phyloP scores from a whole-genome alignment of 2,888 invertebrate genomes.

The Cheilosia soror region DNA sequence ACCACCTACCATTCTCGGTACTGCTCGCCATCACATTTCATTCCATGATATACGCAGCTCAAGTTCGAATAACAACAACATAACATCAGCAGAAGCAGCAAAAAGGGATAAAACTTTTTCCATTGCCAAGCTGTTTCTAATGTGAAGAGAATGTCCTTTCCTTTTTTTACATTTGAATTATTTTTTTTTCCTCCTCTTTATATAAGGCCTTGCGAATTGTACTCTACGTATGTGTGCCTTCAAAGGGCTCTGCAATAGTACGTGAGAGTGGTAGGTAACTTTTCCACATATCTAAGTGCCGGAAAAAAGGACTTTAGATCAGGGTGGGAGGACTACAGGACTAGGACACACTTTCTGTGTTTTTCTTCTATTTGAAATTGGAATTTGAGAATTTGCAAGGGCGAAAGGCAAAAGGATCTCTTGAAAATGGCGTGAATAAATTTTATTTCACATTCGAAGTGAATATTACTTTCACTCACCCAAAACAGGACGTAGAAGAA shows the following conservation, averaged over 20 bases:
- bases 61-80: conserved; percentile 53
- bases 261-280: conserved; percentile 58
- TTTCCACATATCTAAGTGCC: conserved; percentile 74
- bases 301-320: conserved; percentile 72
- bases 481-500: conserved; percentile 35
- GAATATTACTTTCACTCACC: conserved; percentile 50
- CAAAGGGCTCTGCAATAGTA: neutral
- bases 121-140: conserved; percentile 74
- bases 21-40: conserved; percentile 64
- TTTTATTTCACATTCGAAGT: conserved; percentile 55
- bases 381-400: conserved; percentile 56
- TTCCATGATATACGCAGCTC: conserved; percentile 57
- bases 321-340: conserved; percentile 31
- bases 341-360: conserved; percentile 56
- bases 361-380: conserved; percentile 64
- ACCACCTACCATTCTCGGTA: conserved; percentile 43
- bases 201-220: conserved; percentile 44
- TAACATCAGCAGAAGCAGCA: neutral
- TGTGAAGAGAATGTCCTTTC: conserved; percentile 72
- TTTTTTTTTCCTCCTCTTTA: conserved; percentile 2
- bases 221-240: conserved; percentile 42
- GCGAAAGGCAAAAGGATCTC: neutral
- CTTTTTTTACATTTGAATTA: conserved; percentile 29
- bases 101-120: conserved; percentile 70
- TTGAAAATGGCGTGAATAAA: conserved; percentile 65